A percentile compares a stretch with the other conserved stretches of the same genome.
Evolutionary conservation across 1,140 invertebrate genomes (phyloP).

Genomic region (Trichonephila clavipes): DNA sequence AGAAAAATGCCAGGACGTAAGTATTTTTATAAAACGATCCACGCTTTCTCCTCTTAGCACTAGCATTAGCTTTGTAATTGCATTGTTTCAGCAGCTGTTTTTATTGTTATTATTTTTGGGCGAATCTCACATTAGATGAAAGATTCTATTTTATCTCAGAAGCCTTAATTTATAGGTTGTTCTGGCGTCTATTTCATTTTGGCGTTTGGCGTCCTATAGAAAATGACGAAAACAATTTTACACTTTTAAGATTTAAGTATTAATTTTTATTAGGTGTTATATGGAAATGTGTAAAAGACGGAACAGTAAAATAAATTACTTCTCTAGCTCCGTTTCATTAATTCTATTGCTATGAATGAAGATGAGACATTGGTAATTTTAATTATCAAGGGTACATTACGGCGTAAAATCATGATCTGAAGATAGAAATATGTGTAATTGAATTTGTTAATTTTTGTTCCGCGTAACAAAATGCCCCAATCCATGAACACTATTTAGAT

Average conservation of each 20-base stretch:
- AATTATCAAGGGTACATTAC: neutral
- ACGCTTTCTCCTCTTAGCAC: constrained; percentile 51
- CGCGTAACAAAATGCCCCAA: neutral
- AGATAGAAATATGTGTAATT: neutral
- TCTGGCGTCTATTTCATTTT: neutral
- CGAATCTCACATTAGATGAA: constrained; percentile 31
- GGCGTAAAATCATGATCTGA: neutral
- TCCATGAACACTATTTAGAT: neutral
- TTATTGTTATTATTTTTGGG: constrained; percentile 33
- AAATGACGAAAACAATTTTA: constrained; percentile 11
- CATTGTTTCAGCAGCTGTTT: constrained; percentile 55
- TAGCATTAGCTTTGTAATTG: constrained; percentile 65
- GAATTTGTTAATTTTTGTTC: neutral
- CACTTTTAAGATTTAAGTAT: neutral
- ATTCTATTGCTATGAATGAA: neutral
- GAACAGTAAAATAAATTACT: neutral
- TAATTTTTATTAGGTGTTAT: neutral
- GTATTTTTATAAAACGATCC: constrained; percentile 56
- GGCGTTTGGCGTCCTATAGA: neutral
- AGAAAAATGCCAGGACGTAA: constrained; percentile 29
- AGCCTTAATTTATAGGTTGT: constrained; percentile 41
- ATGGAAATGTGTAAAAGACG: neutral
- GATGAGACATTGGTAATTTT: neutral
- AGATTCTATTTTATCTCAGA: constrained; percentile 18
- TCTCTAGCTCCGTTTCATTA: neutral